phyloP scores from a whole-genome alignment of 2,113 vertebrate genomes.

The Micronycteris hirsuta region DNA sequence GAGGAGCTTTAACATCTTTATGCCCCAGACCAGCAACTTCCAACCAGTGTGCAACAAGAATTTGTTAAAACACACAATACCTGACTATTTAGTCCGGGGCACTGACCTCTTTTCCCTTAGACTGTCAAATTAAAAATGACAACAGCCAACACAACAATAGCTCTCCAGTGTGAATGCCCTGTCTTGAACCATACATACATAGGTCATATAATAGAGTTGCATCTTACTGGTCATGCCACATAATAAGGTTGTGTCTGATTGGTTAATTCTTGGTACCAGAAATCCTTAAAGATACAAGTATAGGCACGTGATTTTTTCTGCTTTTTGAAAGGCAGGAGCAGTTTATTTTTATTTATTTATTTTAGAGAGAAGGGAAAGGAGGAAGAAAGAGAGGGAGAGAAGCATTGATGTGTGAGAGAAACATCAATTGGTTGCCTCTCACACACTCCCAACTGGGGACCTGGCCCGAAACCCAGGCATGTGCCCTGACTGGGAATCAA shows the following conservation, averaged over 20 bases:
- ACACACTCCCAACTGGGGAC: too few species aligned
- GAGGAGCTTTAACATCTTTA: constrained; percentile 48
- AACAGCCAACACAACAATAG: background rate
- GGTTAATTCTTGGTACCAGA: background rate
- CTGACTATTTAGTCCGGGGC: background rate
- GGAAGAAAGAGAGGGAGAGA: too few species aligned
- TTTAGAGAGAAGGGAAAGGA: too few species aligned
- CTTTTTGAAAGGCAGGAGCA: too few species aligned
- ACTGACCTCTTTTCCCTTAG: background rate
- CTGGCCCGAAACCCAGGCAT: too few species aligned
- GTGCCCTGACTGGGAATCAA: too few species aligned
- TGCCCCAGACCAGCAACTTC: background rate
- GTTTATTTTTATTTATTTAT: too few species aligned
- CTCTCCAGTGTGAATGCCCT: background rate
- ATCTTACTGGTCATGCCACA: background rate
- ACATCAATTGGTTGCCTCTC: too few species aligned
- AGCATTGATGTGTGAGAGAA: too few species aligned
- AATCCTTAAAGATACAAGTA: background rate
- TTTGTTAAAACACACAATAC: background rate
- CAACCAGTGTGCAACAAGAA: background rate
- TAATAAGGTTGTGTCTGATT: background rate
- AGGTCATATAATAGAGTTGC: background rate
- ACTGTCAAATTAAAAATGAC: background rate
- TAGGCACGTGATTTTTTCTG: background rate
- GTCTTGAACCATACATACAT: background rate